Evolutionary conservation across 2,888 invertebrate genomes (phyloP), one percentile per base, ranked within the genome.

Genomic region (Pocota personata): DNA sequence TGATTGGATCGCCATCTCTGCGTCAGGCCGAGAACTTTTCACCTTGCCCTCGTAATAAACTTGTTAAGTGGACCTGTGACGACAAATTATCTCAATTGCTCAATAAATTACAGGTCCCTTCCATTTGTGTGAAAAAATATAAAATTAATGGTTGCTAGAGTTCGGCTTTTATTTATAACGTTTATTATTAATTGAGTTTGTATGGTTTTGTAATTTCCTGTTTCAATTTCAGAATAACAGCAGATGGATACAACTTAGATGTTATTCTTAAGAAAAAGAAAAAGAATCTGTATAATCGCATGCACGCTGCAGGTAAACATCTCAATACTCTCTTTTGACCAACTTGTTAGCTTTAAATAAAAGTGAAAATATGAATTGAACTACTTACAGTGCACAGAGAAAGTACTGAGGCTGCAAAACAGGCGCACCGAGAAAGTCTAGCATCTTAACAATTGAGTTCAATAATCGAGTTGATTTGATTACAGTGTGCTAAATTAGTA

Each of bases 231-330:
- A 92, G 92, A 89, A 88, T 89, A 77, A 88, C 89, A 3, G 55
- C 89, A 62, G 92, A 92, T 43, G 90, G 89, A 62, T 92, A 92
- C 78, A 91, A 91, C 87, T 90, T 92, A 86, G 92, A 92, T 86
- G 83, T 84, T 3, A 89, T 92, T 46, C 88, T 92, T 19, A 92
- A 92, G 83, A 92, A 92, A 89, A 92, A 92, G 88, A 92, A 91
- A 80, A 92, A 91, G 72, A 92, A 91, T 88, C 88, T 92, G 3
- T 90, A 91, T 48, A 92, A 91, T 88, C 91, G 92, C 40, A 89
- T 92, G 88, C 91, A 91, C 88, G 89, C 91, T 55, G 89, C 92
- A 89, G 90, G 91, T 91, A 89, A 88, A 80, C 52, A 71, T 73
- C 67, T 69, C 69, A 64, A 78, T 40, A 69, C 64, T 60, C 14